These are phyloP conservation scores for Hydrolagus affinis DNA, from an alignment of 2,113 vertebrate species.

Conservation along the genomic window DNA sequence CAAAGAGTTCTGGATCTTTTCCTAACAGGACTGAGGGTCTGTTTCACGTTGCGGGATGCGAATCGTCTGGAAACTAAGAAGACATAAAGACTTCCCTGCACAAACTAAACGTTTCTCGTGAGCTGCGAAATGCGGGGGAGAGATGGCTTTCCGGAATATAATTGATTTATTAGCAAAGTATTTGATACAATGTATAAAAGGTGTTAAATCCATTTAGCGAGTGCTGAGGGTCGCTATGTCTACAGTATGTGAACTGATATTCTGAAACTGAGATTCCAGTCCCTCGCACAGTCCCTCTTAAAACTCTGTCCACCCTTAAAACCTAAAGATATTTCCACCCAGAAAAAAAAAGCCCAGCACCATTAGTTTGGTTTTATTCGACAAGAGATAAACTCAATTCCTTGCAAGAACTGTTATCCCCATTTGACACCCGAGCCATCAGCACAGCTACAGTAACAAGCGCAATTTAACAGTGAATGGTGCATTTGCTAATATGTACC, in stretches of 20 bases:
- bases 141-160: neutral
- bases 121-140: neutral
- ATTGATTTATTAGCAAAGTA: neutral
- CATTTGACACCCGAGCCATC: no score
- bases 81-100: slow-evolving; percentile 1
- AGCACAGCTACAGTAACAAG: neutral
- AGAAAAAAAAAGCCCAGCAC: neutral
- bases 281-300: neutral
- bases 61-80: neutral
- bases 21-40: slow-evolving; percentile 16
- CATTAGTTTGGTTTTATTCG: neutral
- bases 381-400: neutral
- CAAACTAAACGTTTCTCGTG: neutral
- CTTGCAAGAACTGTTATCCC: neutral
- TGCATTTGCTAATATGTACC: neutral
- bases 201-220: neutral
- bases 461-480: neutral
- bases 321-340: neutral
- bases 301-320: neutral
- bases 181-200: neutral
- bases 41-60: neutral
- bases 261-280: neutral
- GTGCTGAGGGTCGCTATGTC: no score
- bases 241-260: neutral
- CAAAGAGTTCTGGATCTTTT: neutral